phyloP scores from a whole-genome alignment of 2,797 vertebrate species.

The Oceanodroma leucorhoa region DNA sequence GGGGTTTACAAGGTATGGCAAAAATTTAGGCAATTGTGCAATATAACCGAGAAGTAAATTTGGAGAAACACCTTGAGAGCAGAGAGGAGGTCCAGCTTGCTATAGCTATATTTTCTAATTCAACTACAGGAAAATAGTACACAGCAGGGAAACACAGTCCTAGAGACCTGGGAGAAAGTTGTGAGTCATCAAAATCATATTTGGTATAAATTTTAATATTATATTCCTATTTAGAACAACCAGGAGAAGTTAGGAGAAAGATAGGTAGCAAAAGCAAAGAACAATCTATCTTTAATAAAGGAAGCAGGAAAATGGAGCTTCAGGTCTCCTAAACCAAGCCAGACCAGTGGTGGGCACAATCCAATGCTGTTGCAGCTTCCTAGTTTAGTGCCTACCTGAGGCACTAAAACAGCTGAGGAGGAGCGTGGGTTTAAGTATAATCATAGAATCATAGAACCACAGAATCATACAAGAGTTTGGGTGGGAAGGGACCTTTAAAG shows the following conservation, averaged over 20 bases:
- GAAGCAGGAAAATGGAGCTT: neutral
- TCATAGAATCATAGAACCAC: too few species aligned
- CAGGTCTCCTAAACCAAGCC: neutral
- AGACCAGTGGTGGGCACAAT: neutral
- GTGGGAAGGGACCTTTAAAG: too few species aligned
- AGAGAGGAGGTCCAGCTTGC: neutral
- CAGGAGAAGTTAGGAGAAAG: neutral
- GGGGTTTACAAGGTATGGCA: neutral
- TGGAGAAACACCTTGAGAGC: neutral
- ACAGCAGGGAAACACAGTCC: neutral
- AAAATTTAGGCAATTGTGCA: neutral
- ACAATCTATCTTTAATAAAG: neutral
- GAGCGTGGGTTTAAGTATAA: neutral
- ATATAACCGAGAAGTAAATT: neutral
- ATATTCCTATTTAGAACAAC: neutral
- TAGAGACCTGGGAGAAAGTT: neutral
- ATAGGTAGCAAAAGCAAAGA: neutral
- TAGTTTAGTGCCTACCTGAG: neutral
- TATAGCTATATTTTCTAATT: neutral
- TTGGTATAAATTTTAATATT: neutral
- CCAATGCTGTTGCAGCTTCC: neutral
- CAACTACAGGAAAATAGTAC: neutral
- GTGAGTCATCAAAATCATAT: rapidly evolving
- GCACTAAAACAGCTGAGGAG: neutral
- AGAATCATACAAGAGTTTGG: too few species aligned